These are phyloP conservation scores for Chamaetylas fuelleborni DNA, from an alignment of 2,113 vertebrate genomes.

Conservation along the genomic window DNA sequence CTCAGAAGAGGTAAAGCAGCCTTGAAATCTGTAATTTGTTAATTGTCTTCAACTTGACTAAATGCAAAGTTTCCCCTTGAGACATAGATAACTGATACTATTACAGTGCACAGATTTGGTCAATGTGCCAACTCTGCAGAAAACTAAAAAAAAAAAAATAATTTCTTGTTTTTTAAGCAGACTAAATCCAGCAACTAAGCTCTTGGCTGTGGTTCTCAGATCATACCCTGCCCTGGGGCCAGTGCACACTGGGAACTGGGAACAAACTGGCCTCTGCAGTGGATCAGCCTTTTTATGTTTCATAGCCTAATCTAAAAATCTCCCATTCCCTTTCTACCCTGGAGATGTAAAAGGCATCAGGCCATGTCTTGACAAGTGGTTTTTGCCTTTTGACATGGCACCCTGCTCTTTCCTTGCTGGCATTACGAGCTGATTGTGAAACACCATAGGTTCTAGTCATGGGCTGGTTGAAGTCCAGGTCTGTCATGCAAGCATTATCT, in stretches of 20 bases:
- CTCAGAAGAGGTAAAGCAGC: neutral
- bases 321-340: neutral
- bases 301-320: neutral
- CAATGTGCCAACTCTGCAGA: neutral
- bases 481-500: neutral
- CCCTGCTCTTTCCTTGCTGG: neutral
- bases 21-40: neutral
- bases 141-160: neutral
- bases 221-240: neutral
- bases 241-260: rapidly evolving
- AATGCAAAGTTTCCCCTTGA: neutral
- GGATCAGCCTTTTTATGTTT: neutral
- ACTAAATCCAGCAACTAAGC: neutral
- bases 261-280: neutral
- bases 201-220: neutral
- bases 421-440: rapidly evolving
- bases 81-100: neutral
- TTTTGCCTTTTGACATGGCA: neutral
- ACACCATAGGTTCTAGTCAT: neutral
- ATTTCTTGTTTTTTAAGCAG: neutral
- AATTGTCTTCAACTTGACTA: neutral
- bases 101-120: neutral
- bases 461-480: neutral
- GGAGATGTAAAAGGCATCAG: neutral
- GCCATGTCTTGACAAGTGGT: neutral